phyloP scores from a whole-genome alignment of 2,113 vertebrate genomes.

The Oceanites oceanicus region DNA sequence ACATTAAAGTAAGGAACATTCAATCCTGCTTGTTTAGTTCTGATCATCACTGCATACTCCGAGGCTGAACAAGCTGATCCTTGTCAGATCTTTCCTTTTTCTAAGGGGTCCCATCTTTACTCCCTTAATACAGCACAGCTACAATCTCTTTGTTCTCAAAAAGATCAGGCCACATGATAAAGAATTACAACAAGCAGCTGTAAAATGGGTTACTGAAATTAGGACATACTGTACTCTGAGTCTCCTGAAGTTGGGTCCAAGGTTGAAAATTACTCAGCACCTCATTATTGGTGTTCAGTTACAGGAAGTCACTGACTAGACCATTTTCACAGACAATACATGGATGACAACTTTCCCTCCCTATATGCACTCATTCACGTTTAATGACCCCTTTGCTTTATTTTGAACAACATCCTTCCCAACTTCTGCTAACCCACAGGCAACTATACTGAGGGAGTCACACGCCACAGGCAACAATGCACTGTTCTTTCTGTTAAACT shows the following conservation, averaged over 20 bases:
- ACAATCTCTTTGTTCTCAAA: background rate
- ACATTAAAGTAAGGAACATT: background rate
- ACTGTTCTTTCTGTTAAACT: background rate
- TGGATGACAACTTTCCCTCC: background rate
- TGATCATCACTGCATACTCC: background rate
- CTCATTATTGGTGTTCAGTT: background rate
- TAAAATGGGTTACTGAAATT: background rate
- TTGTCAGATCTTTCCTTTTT: background rate
- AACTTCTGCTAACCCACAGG: background rate
- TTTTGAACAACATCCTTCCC: background rate
- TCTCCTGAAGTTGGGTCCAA: background rate
- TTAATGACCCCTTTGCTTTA: background rate
- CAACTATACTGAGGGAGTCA: background rate
- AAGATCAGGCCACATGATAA: background rate
- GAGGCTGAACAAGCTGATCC: background rate
- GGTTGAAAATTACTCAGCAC: background rate
- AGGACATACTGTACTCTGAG: background rate
- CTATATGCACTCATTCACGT: rapidly evolving
- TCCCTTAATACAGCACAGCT: background rate
- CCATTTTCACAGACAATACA: background rate
- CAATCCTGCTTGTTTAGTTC: background rate
- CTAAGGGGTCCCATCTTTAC: background rate
- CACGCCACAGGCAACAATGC: background rate
- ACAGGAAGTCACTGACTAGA: background rate
- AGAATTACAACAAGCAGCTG: background rate